A percentile compares a stretch with the other conserved stretches of the same genome.
These are phyloP conservation scores for Arenicola marina DNA, from an alignment of 2,888 invertebrate species.

Conservation along the genomic window DNA sequence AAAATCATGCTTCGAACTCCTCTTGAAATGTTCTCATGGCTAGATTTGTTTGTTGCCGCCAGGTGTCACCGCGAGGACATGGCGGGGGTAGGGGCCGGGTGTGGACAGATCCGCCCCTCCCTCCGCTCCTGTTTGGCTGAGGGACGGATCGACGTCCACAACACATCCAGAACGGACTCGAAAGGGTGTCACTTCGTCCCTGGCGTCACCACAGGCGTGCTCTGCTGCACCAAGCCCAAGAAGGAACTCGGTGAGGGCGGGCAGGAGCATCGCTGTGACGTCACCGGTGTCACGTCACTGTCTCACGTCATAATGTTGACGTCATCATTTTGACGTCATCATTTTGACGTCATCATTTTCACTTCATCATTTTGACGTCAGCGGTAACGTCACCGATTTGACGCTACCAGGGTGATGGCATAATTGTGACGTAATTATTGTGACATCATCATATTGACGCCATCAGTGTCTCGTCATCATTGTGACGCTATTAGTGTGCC, in stretches of 20 bases:
- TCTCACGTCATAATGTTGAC: background rate
- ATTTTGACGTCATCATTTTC: too few species aligned
- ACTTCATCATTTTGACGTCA: too few species aligned
- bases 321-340: background rate
- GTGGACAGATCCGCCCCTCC: conserved; percentile 41
- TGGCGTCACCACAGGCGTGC: conserved; percentile 49
- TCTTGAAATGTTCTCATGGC: background rate
- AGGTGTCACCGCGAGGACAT: conserved; percentile 51
- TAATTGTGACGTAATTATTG: too few species aligned
- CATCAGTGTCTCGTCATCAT: too few species aligned
- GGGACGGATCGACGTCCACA: conserved; percentile 54
- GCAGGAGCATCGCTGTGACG: background rate
- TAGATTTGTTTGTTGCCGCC: conserved; percentile 9
- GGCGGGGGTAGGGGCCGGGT: conserved; percentile 53
- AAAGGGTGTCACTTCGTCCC: conserved; percentile 47
- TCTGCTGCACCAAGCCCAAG: conserved; percentile 45
- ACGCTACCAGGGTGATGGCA: too few species aligned
- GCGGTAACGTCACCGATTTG: too few species aligned
- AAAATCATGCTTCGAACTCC: too few species aligned
- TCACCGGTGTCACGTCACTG: background rate
- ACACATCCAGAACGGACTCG: conserved; percentile 20
- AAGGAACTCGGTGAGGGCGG: background rate
- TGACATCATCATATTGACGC: too few species aligned
- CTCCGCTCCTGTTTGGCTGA: conserved; percentile 49
- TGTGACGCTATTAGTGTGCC: too few species aligned